phyloP scores from a whole-genome alignment of 2,888 invertebrate species.

The Ommatoiulus sabulosus region DNA sequence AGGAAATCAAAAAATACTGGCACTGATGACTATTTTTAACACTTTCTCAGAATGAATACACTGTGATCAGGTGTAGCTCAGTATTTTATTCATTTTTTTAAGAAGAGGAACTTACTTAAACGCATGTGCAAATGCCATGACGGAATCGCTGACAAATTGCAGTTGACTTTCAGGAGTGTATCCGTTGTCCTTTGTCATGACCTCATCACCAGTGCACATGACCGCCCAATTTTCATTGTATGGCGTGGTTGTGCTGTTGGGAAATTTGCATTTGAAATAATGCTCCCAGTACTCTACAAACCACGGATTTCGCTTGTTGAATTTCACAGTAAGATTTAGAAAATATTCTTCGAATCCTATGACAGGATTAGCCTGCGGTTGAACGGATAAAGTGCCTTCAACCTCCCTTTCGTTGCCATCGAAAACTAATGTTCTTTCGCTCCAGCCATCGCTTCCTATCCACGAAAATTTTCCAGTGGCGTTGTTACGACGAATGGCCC shows the following conservation, averaged over 20 bases:
- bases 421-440: conserved; percentile 85
- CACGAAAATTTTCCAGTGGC: conserved; percentile 92
- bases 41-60: too few relatives aligned
- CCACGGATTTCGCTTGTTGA: conserved; percentile 94
- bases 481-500: conserved; percentile 86
- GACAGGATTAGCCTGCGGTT: conserved; percentile 92
- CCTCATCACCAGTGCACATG: conserved; percentile 82
- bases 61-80: too few relatives aligned
- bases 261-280: conserved; percentile 89
- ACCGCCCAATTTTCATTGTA: conserved; percentile 81
- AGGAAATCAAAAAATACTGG: too few relatives aligned
- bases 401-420: conserved; percentile 90
- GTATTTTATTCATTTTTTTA: not conserved
- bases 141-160: conserved; percentile 96
- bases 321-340: conserved; percentile 82
- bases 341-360: conserved; percentile 90
- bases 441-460: conserved; percentile 98
- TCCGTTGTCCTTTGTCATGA: conserved; percentile 80
- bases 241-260: conserved; percentile 82
- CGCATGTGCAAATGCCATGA: conserved; percentile 95
- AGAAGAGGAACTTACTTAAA: conserved; percentile 64
- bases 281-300: conserved; percentile 97
- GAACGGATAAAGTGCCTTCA: conserved; percentile 94
- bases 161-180: conserved; percentile 88
- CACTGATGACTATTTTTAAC: too few relatives aligned